Evolutionary conservation across 2,888 invertebrate species (phyloP), one percentile per base, ranked within the genome.

Genomic region (Chrysolina americana): DNA sequence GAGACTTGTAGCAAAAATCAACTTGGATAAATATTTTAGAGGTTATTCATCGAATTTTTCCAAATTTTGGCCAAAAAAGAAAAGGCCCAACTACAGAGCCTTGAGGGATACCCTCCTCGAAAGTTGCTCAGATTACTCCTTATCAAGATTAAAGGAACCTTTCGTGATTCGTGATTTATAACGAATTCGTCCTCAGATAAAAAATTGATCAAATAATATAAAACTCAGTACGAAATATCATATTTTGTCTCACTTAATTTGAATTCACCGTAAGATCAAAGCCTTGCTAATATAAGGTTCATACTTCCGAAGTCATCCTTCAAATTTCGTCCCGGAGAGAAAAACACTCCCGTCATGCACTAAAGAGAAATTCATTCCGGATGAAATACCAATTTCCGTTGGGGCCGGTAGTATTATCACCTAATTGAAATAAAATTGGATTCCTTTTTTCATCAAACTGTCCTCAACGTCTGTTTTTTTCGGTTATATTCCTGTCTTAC

Each of bases 371-470:
- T 50, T 66, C 28, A 50, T 36, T 66, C 28, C 28, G 28, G 44
- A 23, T 65, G 65, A 47, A 47, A 47, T 48, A 48, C 44, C 47
- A 44, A 65, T 65, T 65, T 44, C 15, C 66, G 36, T 36, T 0
- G 28, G 41, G 65, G 23, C 23, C 10, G 23, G 11, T 15, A 48
- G 50, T 50, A 50, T 50, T 66, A 17, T 66, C 65, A 59, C 59
- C 65, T 72, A 75, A 75, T 70, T 65, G 62, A 66, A 75, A 70
- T 59, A 70, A 53, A 72, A 75, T 75, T 70, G 70, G 59, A 72
- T 69, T 75, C 50, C 59, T 59, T 59, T 66, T 69, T 65, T 15
- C 56, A 41, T 71, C 56, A 65, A 50, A n/a, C 50, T 28, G 19
- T 53, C 53, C n/a, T 47, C 28, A 53, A 53, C 50, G 41, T 53